Evolutionary conservation across 2,888 invertebrate species (phyloP).

Genomic region (Pterostichus madidus): DNA sequence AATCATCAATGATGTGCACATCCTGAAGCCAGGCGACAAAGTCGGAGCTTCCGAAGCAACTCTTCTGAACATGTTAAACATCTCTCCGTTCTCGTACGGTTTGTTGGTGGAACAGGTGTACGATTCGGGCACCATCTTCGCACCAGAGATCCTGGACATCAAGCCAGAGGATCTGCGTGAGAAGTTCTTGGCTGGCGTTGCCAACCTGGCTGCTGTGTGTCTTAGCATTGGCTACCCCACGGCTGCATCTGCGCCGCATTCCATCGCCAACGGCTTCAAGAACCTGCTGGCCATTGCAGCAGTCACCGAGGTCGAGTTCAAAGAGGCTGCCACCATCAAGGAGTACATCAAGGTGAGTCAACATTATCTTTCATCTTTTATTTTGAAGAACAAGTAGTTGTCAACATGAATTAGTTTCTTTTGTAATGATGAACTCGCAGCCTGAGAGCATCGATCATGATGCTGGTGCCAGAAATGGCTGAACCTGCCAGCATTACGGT

Average conservation of each 20-base stretch:
- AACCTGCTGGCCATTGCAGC: conserved; percentile 98
- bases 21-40: conserved; percentile 96
- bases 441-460: conserved; percentile 72
- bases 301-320: conserved; percentile 96
- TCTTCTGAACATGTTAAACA: conserved; percentile 99
- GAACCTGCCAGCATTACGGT: conserved; percentile 75
- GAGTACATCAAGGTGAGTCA: conserved; percentile 89
- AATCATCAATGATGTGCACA: conserved; percentile 98
- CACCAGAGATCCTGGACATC: conserved; percentile 98
- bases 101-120: conserved; percentile 97
- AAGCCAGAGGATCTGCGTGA: conserved; percentile 96
- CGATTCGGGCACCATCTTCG: conserved; percentile 98
- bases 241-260: conserved; percentile 97
- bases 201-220: conserved; percentile 95
- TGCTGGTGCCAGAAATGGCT: conserved; percentile 77
- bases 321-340: conserved; percentile 95
- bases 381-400: no score
- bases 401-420: background rate
- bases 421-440: conserved; percentile 69
- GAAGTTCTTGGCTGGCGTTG: conserved; percentile 95
- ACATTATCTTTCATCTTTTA: background rate
- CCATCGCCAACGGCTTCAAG: conserved; percentile 98
- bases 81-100: conserved; percentile 99
- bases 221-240: conserved; percentile 97
- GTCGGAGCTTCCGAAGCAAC: conserved; percentile 99